These are phyloP conservation scores for Fissipunctia ypsillon DNA, from an alignment of 2,888 invertebrate species.

Conservation along the genomic window DNA sequence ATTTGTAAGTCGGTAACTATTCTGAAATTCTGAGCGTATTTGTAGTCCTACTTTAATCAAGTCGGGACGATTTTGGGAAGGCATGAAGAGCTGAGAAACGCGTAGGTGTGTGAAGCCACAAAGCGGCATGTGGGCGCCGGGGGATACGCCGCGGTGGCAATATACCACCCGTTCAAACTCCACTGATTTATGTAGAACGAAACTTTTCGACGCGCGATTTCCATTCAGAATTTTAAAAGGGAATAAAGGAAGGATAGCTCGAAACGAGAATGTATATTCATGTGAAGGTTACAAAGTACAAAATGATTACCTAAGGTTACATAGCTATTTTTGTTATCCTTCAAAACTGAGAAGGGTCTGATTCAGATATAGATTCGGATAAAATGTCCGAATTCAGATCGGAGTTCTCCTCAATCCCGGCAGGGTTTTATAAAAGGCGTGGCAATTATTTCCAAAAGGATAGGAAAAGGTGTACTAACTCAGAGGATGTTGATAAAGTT, in stretches of 20 bases:
- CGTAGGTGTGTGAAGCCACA: slow-evolving; percentile 44
- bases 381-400: slow-evolving; percentile 26
- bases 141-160: slow-evolving; percentile 17
- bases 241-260: slow-evolving; percentile 20
- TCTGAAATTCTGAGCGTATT: slow-evolving; percentile 14
- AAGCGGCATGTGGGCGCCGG: slow-evolving; percentile 28
- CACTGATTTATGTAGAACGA: slow-evolving; percentile 55
- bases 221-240: slow-evolving; percentile 38
- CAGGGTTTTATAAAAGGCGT: background rate
- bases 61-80: slow-evolving; percentile 27
- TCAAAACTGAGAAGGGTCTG: slow-evolving; percentile 51
- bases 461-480: background rate
- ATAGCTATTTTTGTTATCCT: slow-evolving; percentile 41
- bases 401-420: slow-evolving; percentile 3
- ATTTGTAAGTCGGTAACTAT: slow-evolving; percentile 8
- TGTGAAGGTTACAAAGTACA: slow-evolving; percentile 39
- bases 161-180: slow-evolving; percentile 35
- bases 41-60: slow-evolving; percentile 42
- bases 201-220: slow-evolving; percentile 48
- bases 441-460: background rate
- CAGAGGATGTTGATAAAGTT: background rate
- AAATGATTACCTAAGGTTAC: slow-evolving; percentile 50
- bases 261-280: slow-evolving; percentile 33
- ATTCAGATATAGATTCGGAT: slow-evolving; percentile 30
- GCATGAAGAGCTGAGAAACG: slow-evolving; percentile 18